These are phyloP conservation scores for Ferdinandea cuprea DNA, from an alignment of 2,888 invertebrate genomes.

Conservation along the genomic window DNA sequence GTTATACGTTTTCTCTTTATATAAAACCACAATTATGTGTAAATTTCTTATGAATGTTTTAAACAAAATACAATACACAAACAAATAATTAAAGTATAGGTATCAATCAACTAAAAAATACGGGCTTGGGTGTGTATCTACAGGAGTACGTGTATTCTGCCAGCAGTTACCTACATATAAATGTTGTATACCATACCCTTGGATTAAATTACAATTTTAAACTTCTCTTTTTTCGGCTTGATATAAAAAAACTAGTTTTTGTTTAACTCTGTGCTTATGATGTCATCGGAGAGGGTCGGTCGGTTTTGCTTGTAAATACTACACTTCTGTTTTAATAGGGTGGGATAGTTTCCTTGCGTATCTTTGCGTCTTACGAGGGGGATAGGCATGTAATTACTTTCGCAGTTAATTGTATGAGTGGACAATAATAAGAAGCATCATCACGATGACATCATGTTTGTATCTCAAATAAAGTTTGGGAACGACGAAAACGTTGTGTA, in stretches of 20 bases:
- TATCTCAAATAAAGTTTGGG: too few species aligned
- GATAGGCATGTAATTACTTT: too few species aligned
- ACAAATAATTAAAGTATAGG: neutral
- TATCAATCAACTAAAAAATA: neutral
- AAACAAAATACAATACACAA: neutral
- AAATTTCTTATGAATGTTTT: neutral
- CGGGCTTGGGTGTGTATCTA: neutral
- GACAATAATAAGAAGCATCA: too few species aligned
- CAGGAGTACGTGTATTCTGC: neutral
- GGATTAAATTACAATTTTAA: conserved; percentile 29
- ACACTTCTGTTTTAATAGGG: neutral
- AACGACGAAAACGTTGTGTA: too few species aligned
- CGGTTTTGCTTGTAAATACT: conserved; percentile 13
- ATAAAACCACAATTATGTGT: conserved; percentile 4
- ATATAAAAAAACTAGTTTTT: conserved; percentile 43
- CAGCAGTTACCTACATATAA: too few species aligned
- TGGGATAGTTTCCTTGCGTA: conserved; percentile 3
- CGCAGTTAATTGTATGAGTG: too few species aligned
- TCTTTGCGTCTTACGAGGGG: neutral
- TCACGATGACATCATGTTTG: too few species aligned
- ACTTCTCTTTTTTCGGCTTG: neutral
- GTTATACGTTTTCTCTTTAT: neutral
- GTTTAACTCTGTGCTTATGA: conserved; percentile 26
- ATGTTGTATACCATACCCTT: too few species aligned
- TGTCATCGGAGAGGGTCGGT: conserved; percentile 58